Percentiles rank a stretch among this genome's conserved stretches.
phyloP scores from a whole-genome alignment of 2,113 vertebrate genomes.

The Asarcornis scutulata region DNA sequence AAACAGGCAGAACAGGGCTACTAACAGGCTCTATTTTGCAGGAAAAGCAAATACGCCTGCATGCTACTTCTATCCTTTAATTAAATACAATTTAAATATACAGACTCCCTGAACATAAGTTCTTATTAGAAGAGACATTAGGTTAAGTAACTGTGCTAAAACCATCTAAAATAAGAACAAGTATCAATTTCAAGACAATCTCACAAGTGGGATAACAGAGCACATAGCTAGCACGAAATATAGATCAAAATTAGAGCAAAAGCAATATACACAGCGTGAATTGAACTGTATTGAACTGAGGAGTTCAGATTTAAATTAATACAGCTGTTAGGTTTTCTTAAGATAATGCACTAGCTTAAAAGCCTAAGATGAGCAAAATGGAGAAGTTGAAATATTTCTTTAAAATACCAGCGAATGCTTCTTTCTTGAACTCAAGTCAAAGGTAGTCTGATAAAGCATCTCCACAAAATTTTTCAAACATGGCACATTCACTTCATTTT shows the following conservation, averaged over 20 bases:
- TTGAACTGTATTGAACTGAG: not conserved
- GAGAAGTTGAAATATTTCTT: slow-evolving; percentile 63
- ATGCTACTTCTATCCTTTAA: not conserved
- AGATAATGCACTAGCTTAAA: not conserved
- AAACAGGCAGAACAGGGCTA: not conserved
- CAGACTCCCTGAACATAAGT: not conserved
- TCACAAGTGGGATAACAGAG: not conserved
- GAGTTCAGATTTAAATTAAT: not conserved
- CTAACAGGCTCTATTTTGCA: not conserved
- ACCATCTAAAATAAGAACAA: not conserved
- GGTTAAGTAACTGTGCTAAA: not conserved
- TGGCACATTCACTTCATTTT: slow-evolving; percentile 99
- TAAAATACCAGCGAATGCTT: slow-evolving; percentile 95
- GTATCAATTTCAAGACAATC: not conserved
- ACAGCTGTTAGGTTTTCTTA: not conserved
- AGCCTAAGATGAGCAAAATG: not conserved
- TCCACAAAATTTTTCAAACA: slow-evolving; percentile 99
- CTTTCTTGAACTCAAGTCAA: slow-evolving; percentile 98
- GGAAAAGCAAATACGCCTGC: not conserved
- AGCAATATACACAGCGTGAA: not conserved
- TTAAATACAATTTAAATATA: not conserved
- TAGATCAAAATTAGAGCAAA: slow-evolving; percentile 7
- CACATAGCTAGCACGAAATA: not conserved
- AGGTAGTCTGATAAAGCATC: slow-evolving; percentile 99
- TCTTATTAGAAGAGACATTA: not conserved